Percentiles rank a stretch among this genome's conserved stretches.
These are phyloP conservation scores for Lasioglossum pauxillum DNA, from an alignment of 2,888 invertebrate species.

Conservation along the genomic window DNA sequence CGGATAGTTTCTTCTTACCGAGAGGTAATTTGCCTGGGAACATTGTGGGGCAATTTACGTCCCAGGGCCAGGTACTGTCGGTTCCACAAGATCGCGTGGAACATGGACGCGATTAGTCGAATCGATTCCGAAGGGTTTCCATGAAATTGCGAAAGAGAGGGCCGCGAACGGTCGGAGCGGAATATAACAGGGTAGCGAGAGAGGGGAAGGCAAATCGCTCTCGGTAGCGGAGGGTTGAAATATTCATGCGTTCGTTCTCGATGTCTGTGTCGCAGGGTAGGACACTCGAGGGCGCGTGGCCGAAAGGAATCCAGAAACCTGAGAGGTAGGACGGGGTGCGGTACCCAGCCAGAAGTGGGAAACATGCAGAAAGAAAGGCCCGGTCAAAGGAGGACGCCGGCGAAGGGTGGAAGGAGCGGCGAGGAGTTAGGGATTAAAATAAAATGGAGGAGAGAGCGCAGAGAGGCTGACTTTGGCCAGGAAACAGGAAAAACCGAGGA, in stretches of 20 bases:
- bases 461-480: constrained; percentile 29
- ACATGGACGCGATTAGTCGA: background rate
- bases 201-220: constrained; percentile 48
- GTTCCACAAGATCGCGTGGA: background rate
- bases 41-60: background rate
- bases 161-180: background rate
- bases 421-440: constrained; percentile 20
- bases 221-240: constrained; percentile 57
- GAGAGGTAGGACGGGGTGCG: background rate
- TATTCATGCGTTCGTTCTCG: constrained; percentile 70
- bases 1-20: background rate
- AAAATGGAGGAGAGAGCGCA: constrained; percentile 10
- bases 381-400: background rate
- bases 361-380: constrained; percentile 24
- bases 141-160: background rate
- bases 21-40: background rate
- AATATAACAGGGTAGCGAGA: constrained; percentile 30
- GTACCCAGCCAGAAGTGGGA: background rate
- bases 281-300: constrained; percentile 14
- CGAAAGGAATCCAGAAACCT: constrained; percentile 2
- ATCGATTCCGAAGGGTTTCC: background rate
- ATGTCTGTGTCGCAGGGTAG: constrained; percentile 24
- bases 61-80: background rate
- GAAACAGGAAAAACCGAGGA: constrained; percentile 34
- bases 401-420: background rate